These are phyloP conservation scores for Takifugu ocellatus DNA, from an alignment of 2,797 vertebrate species.

Conservation along the genomic window DNA sequence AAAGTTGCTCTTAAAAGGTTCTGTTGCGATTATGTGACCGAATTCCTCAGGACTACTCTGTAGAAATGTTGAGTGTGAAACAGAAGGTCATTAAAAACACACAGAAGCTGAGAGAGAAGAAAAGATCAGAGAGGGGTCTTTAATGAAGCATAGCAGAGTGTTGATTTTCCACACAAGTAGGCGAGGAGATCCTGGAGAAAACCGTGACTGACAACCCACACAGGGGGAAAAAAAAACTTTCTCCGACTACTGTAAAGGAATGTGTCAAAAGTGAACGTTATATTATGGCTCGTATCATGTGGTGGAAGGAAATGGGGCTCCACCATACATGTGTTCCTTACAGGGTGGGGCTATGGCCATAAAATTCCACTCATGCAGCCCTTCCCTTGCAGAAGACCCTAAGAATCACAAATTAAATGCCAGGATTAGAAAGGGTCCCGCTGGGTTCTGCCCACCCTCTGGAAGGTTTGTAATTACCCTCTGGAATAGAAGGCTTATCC, in stretches of 20 bases:
- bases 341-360: constrained; percentile 62
- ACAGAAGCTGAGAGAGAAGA: background rate
- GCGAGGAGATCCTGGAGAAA: constrained; percentile 30
- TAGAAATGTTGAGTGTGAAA: constrained; percentile 11
- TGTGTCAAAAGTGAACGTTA: constrained; percentile 48
- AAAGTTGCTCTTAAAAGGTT: background rate
- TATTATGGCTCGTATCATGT: constrained; percentile 58
- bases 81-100: constrained; percentile 1
- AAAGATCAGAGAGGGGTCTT: background rate
- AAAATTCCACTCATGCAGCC: constrained; percentile 61
- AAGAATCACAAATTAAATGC: constrained; percentile 64
- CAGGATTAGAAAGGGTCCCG: constrained; percentile 59
- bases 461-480: constrained; percentile 63
- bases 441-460: constrained; percentile 56
- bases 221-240: constrained; percentile 27
- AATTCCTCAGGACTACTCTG: constrained; percentile 14
- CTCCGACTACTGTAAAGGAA: constrained; percentile 40
- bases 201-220: constrained; percentile 34
- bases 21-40: background rate
- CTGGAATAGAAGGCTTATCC: constrained; percentile 49
- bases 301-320: constrained; percentile 36
- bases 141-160: constrained; percentile 2
- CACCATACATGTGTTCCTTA: constrained; percentile 45
- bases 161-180: constrained; percentile 11
- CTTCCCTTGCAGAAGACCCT: constrained; percentile 61